Evolutionary conservation across 2,888 invertebrate species (phyloP), one percentile per base, ranked within the genome.

Genomic region (Dasysyrphus albostriatus): DNA sequence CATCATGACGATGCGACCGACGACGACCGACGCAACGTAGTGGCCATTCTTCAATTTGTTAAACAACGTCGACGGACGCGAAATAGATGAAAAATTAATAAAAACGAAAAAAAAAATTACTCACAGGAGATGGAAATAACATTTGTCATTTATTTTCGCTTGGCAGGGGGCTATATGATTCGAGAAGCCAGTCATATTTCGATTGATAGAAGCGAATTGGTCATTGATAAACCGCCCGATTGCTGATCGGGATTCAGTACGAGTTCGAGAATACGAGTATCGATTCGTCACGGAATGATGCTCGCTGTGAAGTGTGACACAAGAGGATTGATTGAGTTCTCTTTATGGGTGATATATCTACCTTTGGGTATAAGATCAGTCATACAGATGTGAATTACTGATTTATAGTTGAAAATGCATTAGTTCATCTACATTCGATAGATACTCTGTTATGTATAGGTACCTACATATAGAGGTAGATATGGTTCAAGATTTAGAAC

Each of bases 41-140:
- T 87, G 75, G 79, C 72, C 75, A 83, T 87, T 83, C 83, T 56
- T 88, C 83, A 83, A 79, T 83, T 88, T 88, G 63, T 83, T 83
- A 65, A 32, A 29, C 51, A 34, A 34, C 47, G 19, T 3, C 70
- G 16, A 61, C n/a, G 47, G 24, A 59, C 24, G 37, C 19, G 8
- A 67, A 67, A 47, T 65, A 34, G 51, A 69, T 51, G 37, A 19
- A 34, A 6, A 29, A 5, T 2, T n/a, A n/a, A n/a, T n/a, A n/a
- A 29, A n/a, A 32, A 44, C 19, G 4, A 1, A 44, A 19, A 19
- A 9, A 16, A 63, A 51, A 58, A 32, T 5, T 3, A 32, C 16
- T 14, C 39, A 8, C 14, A n/a, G 10, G 12, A 14, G 19, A 37
- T 59, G 42, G 37, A 54, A 42, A n/a, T n/a, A n/a, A 80, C 74